Percentiles rank a stretch among this genome's conserved stretches.
Evolutionary conservation across 2,888 invertebrate species (phyloP).

Genomic region (Troides helena): DNA sequence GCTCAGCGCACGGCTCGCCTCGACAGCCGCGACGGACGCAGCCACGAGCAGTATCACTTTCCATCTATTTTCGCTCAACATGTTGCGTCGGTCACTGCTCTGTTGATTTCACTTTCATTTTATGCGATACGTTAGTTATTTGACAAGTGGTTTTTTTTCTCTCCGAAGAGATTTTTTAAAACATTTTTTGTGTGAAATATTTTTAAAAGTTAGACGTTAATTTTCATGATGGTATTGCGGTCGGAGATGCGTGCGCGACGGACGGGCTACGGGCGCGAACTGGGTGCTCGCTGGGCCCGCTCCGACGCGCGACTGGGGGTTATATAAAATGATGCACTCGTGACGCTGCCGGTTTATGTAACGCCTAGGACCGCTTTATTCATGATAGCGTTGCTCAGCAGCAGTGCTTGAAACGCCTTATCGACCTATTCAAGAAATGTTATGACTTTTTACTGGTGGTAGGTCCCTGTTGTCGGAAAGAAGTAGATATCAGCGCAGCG

Average conservation of each 20-base stretch:
- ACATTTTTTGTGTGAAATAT: conserved; percentile 29
- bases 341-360: conserved; percentile 41
- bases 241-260: conserved; percentile 39
- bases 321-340: conserved; percentile 46
- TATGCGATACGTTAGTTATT: conserved; percentile 36
- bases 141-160: conserved; percentile 30
- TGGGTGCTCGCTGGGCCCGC: conserved; percentile 38
- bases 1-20: conserved; percentile 68
- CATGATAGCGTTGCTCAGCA: conserved; percentile 42
- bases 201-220: conserved; percentile 31
- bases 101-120: conserved; percentile 72
- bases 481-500: too few relatives aligned
- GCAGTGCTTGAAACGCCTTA: conserved; percentile 14
- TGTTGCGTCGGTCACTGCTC: conserved; percentile 73
- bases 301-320: conserved; percentile 38
- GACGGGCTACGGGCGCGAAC: conserved; percentile 42
- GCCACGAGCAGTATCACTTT: conserved; percentile 71
- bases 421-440: background rate
- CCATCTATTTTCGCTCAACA: conserved; percentile 74
- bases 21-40: conserved; percentile 59
- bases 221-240: conserved; percentile 27
- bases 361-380: conserved; percentile 32
- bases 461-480: too few relatives aligned
- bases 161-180: conserved; percentile 15
- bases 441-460: too few relatives aligned